Conservation (phyloP, 2,888 invertebrate species). For the Drosophila affinis region DNA sequence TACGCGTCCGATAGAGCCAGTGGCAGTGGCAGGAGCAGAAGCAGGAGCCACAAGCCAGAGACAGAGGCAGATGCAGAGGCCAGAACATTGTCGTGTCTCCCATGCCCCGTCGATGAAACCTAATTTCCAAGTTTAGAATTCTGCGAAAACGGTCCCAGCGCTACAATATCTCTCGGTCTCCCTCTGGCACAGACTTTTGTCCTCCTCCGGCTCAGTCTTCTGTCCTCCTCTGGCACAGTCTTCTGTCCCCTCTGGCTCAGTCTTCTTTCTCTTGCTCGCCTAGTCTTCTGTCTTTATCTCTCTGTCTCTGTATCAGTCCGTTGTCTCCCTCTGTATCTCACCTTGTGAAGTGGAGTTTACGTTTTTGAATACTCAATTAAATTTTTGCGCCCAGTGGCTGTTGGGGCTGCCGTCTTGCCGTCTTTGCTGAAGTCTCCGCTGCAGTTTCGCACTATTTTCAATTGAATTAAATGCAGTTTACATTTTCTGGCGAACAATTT, state of each 20-base stretch:
- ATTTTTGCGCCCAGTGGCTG: conserved; percentile 67
- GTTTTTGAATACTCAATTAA: conserved; percentile 80
- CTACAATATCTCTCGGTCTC: conserved; percentile 8
- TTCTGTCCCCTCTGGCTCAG: neutral
- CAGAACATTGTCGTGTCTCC: conserved; percentile 65
- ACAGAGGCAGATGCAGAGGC: conserved; percentile 27
- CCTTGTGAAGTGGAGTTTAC: conserved; percentile 50
- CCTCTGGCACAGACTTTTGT: neutral
- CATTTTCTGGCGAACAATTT: conserved; percentile 82
- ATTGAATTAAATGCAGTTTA: conserved; percentile 76
- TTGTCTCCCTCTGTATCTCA: conserved; percentile 11
- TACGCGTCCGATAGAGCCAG: conserved; percentile 69
- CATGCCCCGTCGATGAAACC: conserved; percentile 63
- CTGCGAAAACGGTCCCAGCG: conserved; percentile 62
- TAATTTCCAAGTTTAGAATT: conserved; percentile 80
- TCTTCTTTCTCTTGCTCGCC: conserved; percentile 7
- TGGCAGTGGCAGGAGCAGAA: conserved; percentile 20
- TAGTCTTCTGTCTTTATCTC: neutral
- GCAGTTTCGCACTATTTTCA: conserved; percentile 79
- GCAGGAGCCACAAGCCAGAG: conserved; percentile 42
- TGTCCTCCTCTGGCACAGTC: neutral
- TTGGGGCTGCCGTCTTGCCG: conserved; percentile 34
- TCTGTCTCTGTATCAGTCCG: neutral
- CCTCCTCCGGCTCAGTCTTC: neutral
- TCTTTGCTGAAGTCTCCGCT: conserved; percentile 28